phyloP scores from a whole-genome alignment of 2,113 vertebrate genomes.

The Jaculus jaculus region DNA sequence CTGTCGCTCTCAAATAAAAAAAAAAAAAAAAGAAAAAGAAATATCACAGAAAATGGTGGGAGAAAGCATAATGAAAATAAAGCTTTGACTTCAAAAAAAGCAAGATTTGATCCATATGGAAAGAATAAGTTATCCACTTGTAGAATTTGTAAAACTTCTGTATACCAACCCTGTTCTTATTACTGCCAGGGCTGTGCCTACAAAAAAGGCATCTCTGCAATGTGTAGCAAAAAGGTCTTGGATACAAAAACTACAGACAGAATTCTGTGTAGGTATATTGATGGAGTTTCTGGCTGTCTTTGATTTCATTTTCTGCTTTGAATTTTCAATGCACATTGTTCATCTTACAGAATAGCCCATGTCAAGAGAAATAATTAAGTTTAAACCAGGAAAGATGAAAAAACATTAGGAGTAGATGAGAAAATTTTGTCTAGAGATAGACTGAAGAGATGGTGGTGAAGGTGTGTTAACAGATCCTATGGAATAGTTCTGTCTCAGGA shows the following conservation, averaged over 20 bases:
- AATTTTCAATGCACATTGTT: conserved; percentile 43
- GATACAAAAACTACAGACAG: conserved; percentile 99
- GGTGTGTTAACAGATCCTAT: no score
- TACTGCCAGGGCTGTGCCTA: conserved; percentile 99
- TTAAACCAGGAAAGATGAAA: not conserved
- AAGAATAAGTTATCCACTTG: conserved; percentile 94
- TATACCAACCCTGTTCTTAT: conserved; percentile 97
- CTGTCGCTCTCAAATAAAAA: no score
- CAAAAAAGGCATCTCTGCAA: conserved; percentile 98
- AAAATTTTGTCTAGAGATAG: no score
- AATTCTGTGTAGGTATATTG: conserved; percentile 90
- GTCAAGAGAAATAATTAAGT: conserved; percentile 20
- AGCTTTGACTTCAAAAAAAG: not conserved
- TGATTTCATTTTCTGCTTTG: conserved; percentile 50
- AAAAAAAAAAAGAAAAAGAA: no score
- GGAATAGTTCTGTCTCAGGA: no score
- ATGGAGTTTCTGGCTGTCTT: conserved; percentile 29
- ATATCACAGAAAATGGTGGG: no score
- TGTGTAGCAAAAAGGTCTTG: conserved; percentile 99
- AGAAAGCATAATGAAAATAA: no score
- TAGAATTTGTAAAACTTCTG: conserved; percentile 98
- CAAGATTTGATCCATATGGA: conserved; percentile 98
- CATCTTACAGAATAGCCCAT: conserved; percentile 39
- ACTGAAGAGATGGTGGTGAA: no score
- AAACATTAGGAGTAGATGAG: no score